A percentile compares a stretch with the other conserved stretches of the same genome.
phyloP scores from a whole-genome alignment of 2,797 vertebrate genomes.

The Antrozous pallidus region DNA sequence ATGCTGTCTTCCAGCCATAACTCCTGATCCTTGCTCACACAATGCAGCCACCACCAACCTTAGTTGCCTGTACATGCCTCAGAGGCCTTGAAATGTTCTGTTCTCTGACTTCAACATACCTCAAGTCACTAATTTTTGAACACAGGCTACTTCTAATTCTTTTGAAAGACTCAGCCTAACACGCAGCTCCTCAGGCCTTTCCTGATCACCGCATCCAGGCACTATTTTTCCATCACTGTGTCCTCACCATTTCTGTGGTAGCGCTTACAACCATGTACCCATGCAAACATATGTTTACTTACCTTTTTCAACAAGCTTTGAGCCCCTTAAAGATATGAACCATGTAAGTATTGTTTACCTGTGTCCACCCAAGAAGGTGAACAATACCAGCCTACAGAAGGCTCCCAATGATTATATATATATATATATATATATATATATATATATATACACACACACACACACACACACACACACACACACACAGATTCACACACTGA shows the following conservation, averaged over 20 bases:
- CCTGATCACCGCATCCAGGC: rapidly evolving
- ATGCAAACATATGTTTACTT: background rate
- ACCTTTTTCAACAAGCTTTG: background rate
- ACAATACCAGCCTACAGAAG: background rate
- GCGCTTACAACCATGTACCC: background rate
- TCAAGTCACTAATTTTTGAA: background rate
- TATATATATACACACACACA: no score
- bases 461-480: no score
- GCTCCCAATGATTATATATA: no score
- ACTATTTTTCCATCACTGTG: background rate
- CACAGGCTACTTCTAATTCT: background rate
- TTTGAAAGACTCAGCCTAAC: background rate
- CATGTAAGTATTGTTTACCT: background rate
- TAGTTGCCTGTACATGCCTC: no score
- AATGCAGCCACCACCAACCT: background rate
- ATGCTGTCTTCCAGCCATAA: background rate
- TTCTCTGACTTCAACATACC: background rate
- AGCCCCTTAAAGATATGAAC: background rate
- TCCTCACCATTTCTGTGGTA: background rate
- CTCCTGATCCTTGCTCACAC: background rate
- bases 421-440: no score
- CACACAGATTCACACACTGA: background rate
- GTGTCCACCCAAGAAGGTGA: background rate
- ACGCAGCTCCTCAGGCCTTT: background rate
- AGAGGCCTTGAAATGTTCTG: background rate